These are phyloP conservation scores for Sogatella furcifera DNA, from an alignment of 1,140 invertebrate genomes.

Conservation along the genomic window DNA sequence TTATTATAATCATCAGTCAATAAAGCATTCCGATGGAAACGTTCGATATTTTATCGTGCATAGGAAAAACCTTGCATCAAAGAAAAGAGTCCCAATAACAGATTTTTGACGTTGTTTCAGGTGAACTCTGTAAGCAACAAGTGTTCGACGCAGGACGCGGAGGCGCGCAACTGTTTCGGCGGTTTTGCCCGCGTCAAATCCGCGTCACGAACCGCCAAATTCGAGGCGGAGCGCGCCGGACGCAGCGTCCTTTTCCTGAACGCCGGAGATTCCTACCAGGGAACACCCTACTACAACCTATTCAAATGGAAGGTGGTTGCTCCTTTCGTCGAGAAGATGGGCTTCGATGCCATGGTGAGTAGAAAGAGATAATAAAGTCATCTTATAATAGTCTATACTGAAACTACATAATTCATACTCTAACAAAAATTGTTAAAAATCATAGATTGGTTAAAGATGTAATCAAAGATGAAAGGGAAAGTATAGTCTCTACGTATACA, in stretches of 20 bases:
- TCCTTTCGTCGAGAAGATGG: conserved; percentile 62
- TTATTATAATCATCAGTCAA: no score
- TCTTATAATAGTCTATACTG: no score
- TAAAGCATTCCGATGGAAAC: no score
- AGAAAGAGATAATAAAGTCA: no score
- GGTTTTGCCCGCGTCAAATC: conserved; percentile 35
- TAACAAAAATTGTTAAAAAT: no score
- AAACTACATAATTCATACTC: no score
- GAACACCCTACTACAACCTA: conserved; percentile 69
- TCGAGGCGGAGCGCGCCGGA: conserved; percentile 46
- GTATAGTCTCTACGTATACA: no score
- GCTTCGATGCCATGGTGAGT: conserved; percentile 69
- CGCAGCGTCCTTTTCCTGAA: conserved; percentile 63
- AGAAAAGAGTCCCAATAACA: no score
- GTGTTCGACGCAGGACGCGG: background rate
- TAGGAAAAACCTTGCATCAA: no score
- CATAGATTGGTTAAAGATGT: no score
- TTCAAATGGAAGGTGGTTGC: conserved; percentile 65
- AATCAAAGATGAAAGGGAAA: no score
- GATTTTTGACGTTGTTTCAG: background rate
- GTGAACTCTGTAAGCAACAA: background rate
- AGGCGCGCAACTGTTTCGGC: conserved; percentile 17
- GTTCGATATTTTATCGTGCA: no score
- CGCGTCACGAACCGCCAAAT: conserved; percentile 71
- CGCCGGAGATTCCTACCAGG: conserved; percentile 83